A percentile compares a stretch with the other conserved stretches of the same genome.
phyloP scores from a whole-genome alignment of 2,113 vertebrate species.

The Corythoichthys haematopterus region DNA sequence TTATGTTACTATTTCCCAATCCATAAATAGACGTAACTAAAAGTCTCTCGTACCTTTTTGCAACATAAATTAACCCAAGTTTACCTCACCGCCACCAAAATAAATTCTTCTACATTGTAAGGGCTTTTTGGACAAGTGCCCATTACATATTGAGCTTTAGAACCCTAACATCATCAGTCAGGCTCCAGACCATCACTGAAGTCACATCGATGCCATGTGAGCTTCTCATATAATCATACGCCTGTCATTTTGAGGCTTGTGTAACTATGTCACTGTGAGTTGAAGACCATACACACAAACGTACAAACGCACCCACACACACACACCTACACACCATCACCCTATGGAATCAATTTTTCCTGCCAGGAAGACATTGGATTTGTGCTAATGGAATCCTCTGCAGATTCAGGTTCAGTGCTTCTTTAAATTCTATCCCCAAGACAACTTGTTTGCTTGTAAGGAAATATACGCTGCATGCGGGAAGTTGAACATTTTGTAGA shows the following conservation, averaged over 20 bases:
- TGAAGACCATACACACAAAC: constrained; percentile 15
- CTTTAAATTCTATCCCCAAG: constrained; percentile 41
- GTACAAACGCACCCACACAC: constrained; percentile 1
- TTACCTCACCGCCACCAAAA: not conserved
- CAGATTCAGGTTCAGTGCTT: constrained; percentile 35
- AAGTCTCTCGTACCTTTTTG: not conserved
- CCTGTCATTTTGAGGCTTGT: constrained; percentile 13
- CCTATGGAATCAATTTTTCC: constrained; percentile 37
- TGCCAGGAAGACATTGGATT: constrained; percentile 41
- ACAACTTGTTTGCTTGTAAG: constrained; percentile 11
- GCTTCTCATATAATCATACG: constrained; percentile 15
- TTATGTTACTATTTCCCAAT: no score
- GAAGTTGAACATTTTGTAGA: constrained; percentile 42
- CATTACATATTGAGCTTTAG: not conserved
- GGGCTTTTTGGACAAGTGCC: not conserved
- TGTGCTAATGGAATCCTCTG: constrained; percentile 48
- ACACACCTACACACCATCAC: constrained; percentile 17
- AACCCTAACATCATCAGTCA: not conserved
- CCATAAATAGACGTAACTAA: not conserved
- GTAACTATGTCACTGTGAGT: constrained; percentile 20
- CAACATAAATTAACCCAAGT: not conserved
- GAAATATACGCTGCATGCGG: constrained; percentile 26
- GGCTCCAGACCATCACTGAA: not conserved
- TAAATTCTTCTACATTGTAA: not conserved
- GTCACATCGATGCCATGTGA: constrained; percentile 21